A percentile compares a stretch with the other conserved stretches of the same genome.
These are phyloP conservation scores for Leptobrachium ailaonicum DNA, from an alignment of 2,113 vertebrate genomes.

Conservation along the genomic window DNA sequence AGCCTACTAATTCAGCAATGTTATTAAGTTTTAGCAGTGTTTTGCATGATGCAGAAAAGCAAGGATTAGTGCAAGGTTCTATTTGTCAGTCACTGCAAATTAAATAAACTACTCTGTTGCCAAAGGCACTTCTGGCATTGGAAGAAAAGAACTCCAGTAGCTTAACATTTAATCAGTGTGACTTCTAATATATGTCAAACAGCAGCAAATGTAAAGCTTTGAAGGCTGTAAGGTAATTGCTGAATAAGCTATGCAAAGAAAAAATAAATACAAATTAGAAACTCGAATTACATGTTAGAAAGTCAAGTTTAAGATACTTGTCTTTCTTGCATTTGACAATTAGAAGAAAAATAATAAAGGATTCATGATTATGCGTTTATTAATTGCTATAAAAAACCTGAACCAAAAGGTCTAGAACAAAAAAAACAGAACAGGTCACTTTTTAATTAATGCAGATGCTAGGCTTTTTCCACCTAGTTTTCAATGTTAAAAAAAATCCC, in stretches of 20 bases:
- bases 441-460: too few relatives aligned
- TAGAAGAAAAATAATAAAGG: too few relatives aligned
- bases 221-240: neutral
- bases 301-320: too few relatives aligned
- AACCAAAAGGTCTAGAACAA: too few relatives aligned
- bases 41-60: neutral
- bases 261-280: neutral
- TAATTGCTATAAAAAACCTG: too few relatives aligned
- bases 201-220: neutral
- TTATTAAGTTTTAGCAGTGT: neutral
- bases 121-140: constrained; percentile 5
- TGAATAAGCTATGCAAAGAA: neutral
- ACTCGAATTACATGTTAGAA: too few relatives aligned
- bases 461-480: too few relatives aligned
- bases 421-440: too few relatives aligned
- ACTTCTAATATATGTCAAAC: constrained; percentile 10
- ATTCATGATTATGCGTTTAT: too few relatives aligned
- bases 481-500: too few relatives aligned
- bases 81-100: constrained; percentile 21
- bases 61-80: constrained; percentile 15
- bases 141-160: constrained; percentile 3
- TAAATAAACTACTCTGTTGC: constrained; percentile 15
- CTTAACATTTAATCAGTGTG: constrained; percentile 9
- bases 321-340: too few relatives aligned
- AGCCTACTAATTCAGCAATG: neutral